Percentiles rank a stretch among this genome's conserved stretches.
Evolutionary conservation across 2,797 vertebrate species (phyloP).

Genomic region (Trachurus trachurus): DNA sequence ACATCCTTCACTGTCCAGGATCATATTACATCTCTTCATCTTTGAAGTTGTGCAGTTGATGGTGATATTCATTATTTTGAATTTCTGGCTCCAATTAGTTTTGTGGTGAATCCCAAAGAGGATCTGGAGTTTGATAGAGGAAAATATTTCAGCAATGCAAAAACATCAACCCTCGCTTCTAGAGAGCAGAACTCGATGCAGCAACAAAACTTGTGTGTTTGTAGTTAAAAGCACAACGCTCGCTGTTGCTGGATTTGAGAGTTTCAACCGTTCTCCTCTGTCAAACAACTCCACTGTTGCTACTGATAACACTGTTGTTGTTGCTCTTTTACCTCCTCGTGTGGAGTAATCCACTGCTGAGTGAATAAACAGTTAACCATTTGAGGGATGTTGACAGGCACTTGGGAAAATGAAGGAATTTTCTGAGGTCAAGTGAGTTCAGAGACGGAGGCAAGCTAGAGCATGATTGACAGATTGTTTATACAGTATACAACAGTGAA

Average conservation of each 20-base stretch:
- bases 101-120: constrained; percentile 15
- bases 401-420: not conserved
- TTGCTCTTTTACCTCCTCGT: not conserved
- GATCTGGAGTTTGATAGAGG: constrained; percentile 19
- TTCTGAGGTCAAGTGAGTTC: constrained; percentile 7
- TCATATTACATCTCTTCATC: not conserved
- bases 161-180: constrained; percentile 21
- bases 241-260: constrained; percentile 10
- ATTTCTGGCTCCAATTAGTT: constrained; percentile 35
- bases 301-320: constrained; percentile 24
- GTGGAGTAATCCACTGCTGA: constrained; percentile 1
- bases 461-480: not conserved
- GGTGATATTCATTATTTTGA: constrained; percentile 13
- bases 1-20: not conserved
- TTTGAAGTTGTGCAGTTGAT: not conserved
- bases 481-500: not conserved
- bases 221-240: constrained; percentile 14
- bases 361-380: not conserved
- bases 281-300: constrained; percentile 22
- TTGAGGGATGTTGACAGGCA: not conserved
- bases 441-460: not conserved
- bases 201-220: constrained; percentile 26
- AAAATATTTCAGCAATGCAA: constrained; percentile 30
- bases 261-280: not conserved
- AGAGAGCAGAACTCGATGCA: constrained; percentile 17